phyloP scores from a whole-genome alignment of 2,888 invertebrate genomes.

The Netelia fuscicornis region DNA sequence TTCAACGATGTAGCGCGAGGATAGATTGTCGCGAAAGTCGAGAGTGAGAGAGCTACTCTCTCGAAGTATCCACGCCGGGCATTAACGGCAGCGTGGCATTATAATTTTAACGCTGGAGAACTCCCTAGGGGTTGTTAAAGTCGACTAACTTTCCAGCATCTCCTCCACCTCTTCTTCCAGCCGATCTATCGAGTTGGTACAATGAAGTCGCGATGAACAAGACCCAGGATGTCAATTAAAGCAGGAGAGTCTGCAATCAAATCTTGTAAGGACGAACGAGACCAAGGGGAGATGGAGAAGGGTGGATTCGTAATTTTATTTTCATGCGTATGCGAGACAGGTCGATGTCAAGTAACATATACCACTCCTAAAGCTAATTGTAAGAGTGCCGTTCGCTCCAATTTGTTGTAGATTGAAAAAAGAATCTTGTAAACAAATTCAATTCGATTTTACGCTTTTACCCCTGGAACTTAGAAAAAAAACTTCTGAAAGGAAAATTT shows the following conservation, averaged over 20 bases:
- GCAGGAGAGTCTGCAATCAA: constrained; percentile 43
- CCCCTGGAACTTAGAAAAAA: no score
- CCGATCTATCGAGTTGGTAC: constrained; percentile 31
- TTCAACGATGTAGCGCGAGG: no score
- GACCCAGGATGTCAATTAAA: constrained; percentile 49
- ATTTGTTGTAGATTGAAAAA: no score
- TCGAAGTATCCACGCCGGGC: background rate
- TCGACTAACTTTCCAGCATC: background rate
- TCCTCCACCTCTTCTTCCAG: background rate
- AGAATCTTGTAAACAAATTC: no score
- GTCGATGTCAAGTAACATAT: no score
- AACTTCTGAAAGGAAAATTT: background rate
- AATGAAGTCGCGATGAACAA: constrained; percentile 36
- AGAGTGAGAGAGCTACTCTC: background rate
- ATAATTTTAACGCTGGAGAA: background rate
- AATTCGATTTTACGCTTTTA: no score
- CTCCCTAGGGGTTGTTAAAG: background rate
- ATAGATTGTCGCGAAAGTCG: background rate
- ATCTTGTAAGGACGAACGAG: constrained; percentile 21
- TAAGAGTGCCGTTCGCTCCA: no score
- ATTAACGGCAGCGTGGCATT: background rate
- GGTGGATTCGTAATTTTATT: constrained; percentile 46
- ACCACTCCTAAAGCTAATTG: no score
- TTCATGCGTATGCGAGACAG: constrained; percentile 23
- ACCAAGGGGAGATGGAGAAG: background rate